Conservation (phyloP, 2,888 invertebrate genomes). For the Acheta domesticus region DNA sequence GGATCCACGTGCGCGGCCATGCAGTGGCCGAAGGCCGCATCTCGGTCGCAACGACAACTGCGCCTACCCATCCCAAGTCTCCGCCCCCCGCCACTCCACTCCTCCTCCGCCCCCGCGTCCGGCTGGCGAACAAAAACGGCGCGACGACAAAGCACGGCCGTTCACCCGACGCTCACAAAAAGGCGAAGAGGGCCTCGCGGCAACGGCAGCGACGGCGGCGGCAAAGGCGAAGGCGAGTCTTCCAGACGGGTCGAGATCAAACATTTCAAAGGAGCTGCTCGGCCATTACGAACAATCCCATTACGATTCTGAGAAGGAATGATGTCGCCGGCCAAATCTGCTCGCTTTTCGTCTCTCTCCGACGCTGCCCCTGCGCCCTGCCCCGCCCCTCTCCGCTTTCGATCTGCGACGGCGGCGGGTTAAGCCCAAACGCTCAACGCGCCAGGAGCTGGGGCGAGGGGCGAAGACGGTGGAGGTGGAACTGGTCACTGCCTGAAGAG, state of each 20-base stretch:
- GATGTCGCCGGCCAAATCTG: constrained; percentile 1
- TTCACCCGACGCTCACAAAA: constrained; percentile 11
- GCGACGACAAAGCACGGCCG: constrained; percentile 5
- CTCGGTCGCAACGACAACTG: no score
- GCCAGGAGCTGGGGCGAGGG: no score
- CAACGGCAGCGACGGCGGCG: neutral
- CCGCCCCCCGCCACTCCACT: neutral
- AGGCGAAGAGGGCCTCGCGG: neutral
- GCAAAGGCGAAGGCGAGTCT: neutral
- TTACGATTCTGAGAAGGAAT: neutral
- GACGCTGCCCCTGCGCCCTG: neutral
- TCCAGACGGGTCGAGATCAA: constrained; percentile 6
- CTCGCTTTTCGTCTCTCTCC: neutral
- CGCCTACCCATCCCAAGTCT: neutral
- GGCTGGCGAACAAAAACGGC: constrained; percentile 6
- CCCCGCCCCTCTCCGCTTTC: neutral
- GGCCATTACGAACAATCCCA: constrained; percentile 18
- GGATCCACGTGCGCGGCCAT: no score
- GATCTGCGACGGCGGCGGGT: no score
- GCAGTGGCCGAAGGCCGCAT: no score
- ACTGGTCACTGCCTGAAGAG: no score
- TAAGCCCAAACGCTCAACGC: no score
- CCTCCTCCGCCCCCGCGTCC: neutral
- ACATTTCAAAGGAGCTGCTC: constrained; percentile 9
- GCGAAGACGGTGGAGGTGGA: no score